Base-by-base conservation (phyloP, 2,797 vertebrate genomes). In the Cebuella pygmaea region DNA sequence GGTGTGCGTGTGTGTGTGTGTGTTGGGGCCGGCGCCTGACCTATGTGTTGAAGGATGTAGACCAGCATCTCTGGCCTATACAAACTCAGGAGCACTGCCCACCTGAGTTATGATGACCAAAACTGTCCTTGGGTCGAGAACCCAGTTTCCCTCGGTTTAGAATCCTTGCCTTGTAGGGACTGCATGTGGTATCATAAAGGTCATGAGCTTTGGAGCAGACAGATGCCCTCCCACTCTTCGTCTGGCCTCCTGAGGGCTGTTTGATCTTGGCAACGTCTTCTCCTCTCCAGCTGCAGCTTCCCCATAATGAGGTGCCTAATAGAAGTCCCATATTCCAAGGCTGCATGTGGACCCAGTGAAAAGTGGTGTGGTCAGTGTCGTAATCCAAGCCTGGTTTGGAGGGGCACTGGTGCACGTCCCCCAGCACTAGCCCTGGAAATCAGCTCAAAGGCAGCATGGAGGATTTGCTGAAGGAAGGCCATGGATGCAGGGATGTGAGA, bases 401-500 rank as follows among this genome's bases (percentile, higher is more conserved):
- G 57, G 15, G 30, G 3, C 50, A 1, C 20, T 13, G 13, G 12
- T 19, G 6, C 64, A 27, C 0, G 36, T 15, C 46, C 70, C 44
- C 84, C 1, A 57, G 6, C 39, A 7, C 27, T 10, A 4, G 20
- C 9, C 41, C 39, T 33, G 36, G 67, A 76, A 64, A 26, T 8
- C 24, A 82, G 26, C 39, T 20, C 4, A 3, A 15, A 36, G 17
- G 33, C 39, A 59, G 95, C 80, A 82, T 55, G 46, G 95, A 82
- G 95, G 75, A 97, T 94, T 59, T 86, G 93, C 97, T 98, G 92
- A 97, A 97, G 70, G 86, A 97, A 96, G 72, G 87, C 90, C 92
- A 80, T 83, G 67, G 95, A 97, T 90, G 93, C 92, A 80, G 83
- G 72, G 93, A 97, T 90, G 93, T 27, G 94, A 98, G 93, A 94